phyloP scores from a whole-genome alignment of 1,140 invertebrate species.

The Caenorhabditis tropicalis region DNA sequence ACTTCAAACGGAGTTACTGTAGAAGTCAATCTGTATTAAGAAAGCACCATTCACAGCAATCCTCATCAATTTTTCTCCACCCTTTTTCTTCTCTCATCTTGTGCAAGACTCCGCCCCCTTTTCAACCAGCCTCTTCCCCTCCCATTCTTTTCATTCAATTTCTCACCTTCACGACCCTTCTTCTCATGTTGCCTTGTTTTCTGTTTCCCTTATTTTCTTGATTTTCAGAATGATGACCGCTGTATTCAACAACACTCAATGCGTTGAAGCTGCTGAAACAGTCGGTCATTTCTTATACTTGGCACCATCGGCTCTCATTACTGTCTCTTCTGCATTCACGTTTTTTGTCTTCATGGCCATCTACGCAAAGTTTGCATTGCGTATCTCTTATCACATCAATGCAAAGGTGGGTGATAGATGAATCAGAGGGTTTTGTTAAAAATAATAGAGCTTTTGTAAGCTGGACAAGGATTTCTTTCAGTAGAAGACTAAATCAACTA shows the following conservation, averaged over 20 bases:
- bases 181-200: neutral
- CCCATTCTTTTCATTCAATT: conserved; percentile 30
- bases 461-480: no score
- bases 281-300: neutral
- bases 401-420: neutral
- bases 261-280: neutral
- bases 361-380: neutral
- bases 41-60: no score
- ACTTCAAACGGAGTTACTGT: no score
- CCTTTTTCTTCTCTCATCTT: neutral
- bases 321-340: neutral
- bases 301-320: neutral
- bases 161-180: neutral
- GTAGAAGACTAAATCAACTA: no score
- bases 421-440: neutral
- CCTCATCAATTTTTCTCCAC: no score
- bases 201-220: neutral
- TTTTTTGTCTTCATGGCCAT: neutral
- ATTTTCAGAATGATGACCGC: neutral
- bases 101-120: neutral
- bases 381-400: neutral
- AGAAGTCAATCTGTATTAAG: no score
- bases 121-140: neutral
- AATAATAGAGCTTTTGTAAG: neutral
- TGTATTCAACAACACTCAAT: neutral